Evolutionary conservation across 2,888 invertebrate species (phyloP), one percentile per base, ranked within the genome.

Genomic region (Candidula unifasciata): DNA sequence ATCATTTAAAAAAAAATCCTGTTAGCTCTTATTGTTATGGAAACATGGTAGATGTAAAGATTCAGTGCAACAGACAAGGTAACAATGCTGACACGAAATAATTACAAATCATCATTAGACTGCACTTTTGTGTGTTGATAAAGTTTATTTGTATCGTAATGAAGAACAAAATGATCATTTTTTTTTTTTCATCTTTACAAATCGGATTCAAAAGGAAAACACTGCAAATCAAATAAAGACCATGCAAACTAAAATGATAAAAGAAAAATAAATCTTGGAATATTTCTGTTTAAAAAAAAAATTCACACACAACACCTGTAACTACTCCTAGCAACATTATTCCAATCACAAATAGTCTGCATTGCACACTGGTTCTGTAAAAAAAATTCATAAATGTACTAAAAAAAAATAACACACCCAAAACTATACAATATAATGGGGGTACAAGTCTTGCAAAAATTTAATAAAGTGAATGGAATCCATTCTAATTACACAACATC

Each of bases 341-440:
- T 52, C 33, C 24, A 71, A 18, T 57, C 27, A 52, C 37, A 16
- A 33, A 80, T 71, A 80, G 60, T 69, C 57, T 52, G 33, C 69
- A 80, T 57, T 80, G 80, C 80, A 80, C 69, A 80, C 71, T 54
- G 27, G 33, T 71, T 69, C 80, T 44, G 13, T 71, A 57, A n/a
- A n/a, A 54, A 80, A 66, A 57, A 57, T 71, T 54, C 71, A 80
- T 52, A 71, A 60, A 78, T 24, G n/a, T 64, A 60, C 35, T 13
- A 24, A 64, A 57, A 54, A 33, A 52, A 33, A 57, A 54, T n/a
- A 54, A 60, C 33, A 27, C 37, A 78, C 8, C 6, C 21, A 33
- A n/a, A 79, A 68, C 79, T 30, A 79, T 35, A 37, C 66, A 44
- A 66, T 78, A 52, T 37, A 79, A 37, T 37, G 35, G 35, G 57